Conservation (phyloP, 2,888 invertebrate species). For the Argyresthia goedartella region DNA sequence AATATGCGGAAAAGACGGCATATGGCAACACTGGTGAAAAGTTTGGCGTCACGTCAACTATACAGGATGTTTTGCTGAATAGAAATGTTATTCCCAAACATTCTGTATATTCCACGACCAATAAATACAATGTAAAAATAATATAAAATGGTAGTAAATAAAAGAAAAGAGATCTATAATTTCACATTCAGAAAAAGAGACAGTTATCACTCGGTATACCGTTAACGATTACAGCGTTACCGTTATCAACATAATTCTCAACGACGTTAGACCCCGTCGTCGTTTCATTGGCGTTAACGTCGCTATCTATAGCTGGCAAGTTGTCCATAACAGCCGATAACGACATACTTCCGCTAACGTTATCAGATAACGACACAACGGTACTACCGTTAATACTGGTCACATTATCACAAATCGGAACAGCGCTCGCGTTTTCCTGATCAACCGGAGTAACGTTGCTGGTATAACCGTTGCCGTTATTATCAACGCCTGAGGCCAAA, state of each 20-base stretch:
- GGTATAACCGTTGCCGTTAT: conserved; percentile 10
- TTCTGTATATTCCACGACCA: too few relatives aligned
- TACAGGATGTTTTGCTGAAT: too few relatives aligned
- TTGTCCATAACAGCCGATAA: conserved; percentile 38
- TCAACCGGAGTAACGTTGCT: conserved; percentile 11
- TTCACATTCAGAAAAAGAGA: too few relatives aligned
- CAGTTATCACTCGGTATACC: background rate
- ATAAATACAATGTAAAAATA: too few relatives aligned
- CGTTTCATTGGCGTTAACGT: conserved; percentile 46
- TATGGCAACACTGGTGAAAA: too few relatives aligned
- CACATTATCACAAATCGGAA: conserved; percentile 13
- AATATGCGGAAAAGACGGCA: too few relatives aligned
- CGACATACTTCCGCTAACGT: background rate
- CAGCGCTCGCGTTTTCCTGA: conserved; percentile 17
- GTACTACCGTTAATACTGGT: background rate
- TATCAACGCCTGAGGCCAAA: conserved; percentile 18
- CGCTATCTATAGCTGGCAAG: conserved; percentile 53
- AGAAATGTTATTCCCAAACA: too few relatives aligned
- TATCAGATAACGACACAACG: background rate
- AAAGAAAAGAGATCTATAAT: too few relatives aligned
- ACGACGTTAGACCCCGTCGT: background rate
- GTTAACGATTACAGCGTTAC: background rate
- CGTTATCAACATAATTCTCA: background rate
- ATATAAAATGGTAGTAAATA: too few relatives aligned
- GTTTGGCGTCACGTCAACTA: too few relatives aligned